Percentiles rank a stretch among this genome's conserved stretches.
Evolutionary conservation across 2,113 vertebrate genomes (phyloP).

Genomic region (Lanius collurio): DNA sequence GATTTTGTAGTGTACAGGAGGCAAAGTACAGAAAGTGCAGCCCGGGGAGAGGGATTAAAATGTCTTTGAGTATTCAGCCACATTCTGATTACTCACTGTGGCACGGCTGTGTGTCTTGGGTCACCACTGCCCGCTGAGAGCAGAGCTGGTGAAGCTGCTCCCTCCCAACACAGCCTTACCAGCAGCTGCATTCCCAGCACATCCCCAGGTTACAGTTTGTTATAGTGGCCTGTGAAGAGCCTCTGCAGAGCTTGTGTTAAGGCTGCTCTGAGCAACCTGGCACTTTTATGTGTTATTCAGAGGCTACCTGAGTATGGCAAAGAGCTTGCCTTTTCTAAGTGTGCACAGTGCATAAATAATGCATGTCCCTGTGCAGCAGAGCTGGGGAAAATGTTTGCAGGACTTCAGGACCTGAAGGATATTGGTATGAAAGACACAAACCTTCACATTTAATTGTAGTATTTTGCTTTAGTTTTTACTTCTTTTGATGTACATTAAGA

Average conservation of each 20-base stretch:
- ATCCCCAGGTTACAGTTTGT: fast-evolving
- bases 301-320: neutral
- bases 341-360: neutral
- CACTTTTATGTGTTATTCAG: neutral
- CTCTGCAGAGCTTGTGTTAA: neutral
- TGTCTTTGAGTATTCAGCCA: neutral
- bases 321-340: neutral
- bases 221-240: neutral
- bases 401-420: neutral
- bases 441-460: neutral
- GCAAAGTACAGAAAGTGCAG: neutral
- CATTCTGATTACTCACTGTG: neutral
- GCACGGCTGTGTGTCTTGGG: neutral
- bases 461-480: neutral
- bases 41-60: neutral
- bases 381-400: neutral
- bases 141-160: neutral
- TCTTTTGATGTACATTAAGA: neutral
- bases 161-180: fast-evolving
- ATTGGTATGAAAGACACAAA: neutral
- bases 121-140: fast-evolving
- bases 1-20: neutral
- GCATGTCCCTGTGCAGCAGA: neutral
- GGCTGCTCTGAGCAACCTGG: neutral
- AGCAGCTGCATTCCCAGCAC: neutral